Percentiles rank a stretch among this genome's conserved stretches.
Evolutionary conservation across 1,140 invertebrate genomes (phyloP).

Genomic region (Heliconius nattereri): DNA sequence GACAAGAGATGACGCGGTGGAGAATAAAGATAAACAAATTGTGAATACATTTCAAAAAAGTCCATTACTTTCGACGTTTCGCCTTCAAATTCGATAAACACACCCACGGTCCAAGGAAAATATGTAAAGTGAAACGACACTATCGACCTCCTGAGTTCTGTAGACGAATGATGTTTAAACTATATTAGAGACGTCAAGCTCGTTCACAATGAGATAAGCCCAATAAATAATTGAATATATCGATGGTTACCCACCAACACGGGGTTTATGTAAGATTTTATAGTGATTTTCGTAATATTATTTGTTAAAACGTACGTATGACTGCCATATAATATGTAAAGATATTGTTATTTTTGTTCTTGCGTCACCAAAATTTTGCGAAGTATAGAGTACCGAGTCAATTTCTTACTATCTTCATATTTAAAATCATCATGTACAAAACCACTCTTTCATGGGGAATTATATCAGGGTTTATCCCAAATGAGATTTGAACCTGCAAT

Average conservation of each 20-base stretch:
- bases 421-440: too few species aligned
- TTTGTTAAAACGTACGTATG: background rate
- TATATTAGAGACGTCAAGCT: conserved; percentile 21
- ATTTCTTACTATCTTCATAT: background rate
- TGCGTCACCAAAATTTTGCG: background rate
- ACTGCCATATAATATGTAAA: background rate
- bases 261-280: conserved; percentile 13
- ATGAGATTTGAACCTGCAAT: too few species aligned
- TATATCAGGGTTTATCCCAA: too few species aligned
- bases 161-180: conserved; percentile 14
- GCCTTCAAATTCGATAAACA: conserved; percentile 21
- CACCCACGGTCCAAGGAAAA: conserved; percentile 14
- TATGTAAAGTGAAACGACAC: conserved; percentile 20
- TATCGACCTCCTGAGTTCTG: conserved; percentile 27
- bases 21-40: conserved; percentile 27
- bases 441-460: background rate
- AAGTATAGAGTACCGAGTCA: background rate
- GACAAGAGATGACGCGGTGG: conserved; percentile 36
- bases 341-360: background rate
- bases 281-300: conserved; percentile 11
- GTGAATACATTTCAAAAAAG: conserved; percentile 27
- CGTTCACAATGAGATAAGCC: conserved; percentile 24
- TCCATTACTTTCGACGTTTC: conserved; percentile 20
- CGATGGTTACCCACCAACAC: conserved; percentile 7
- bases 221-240: conserved; percentile 26